These are phyloP conservation scores for Chaenodraco wilsoni DNA, from an alignment of 2,797 vertebrate species.

Conservation along the genomic window DNA sequence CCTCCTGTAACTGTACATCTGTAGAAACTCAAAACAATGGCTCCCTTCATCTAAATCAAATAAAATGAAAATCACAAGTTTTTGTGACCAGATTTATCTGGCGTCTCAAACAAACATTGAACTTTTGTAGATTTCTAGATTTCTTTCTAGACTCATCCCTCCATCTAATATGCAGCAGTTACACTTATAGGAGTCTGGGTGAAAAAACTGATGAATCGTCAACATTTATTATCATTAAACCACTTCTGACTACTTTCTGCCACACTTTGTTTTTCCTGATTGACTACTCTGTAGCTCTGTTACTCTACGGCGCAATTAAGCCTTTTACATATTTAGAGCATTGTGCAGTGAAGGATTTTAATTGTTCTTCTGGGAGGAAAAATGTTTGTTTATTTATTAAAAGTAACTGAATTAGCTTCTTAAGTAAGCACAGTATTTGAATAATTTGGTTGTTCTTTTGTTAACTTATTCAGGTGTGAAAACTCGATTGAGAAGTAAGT, in stretches of 20 bases:
- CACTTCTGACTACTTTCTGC: neutral
- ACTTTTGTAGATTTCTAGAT: neutral
- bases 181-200: neutral
- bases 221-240: neutral
- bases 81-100: neutral
- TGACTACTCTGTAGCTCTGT: neutral
- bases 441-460: too few relatives aligned
- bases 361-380: too few relatives aligned
- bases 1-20: neutral
- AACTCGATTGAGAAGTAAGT: too few relatives aligned
- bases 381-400: too few relatives aligned
- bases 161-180: neutral
- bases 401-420: too few relatives aligned
- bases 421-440: too few relatives aligned
- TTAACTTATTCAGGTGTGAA: too few relatives aligned
- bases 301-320: too few relatives aligned
- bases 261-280: too few relatives aligned
- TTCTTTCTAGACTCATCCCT: neutral
- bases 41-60: slow-evolving; percentile 19
- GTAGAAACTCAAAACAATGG: slow-evolving; percentile 11
- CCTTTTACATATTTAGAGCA: too few relatives aligned
- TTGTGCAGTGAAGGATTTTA: neutral
- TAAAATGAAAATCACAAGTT: slow-evolving; percentile 35
- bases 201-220: neutral
- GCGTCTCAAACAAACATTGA: slow-evolving; percentile 8